Conservation (phyloP, 2,113 vertebrate genomes). For the Nibea coibor region DNA sequence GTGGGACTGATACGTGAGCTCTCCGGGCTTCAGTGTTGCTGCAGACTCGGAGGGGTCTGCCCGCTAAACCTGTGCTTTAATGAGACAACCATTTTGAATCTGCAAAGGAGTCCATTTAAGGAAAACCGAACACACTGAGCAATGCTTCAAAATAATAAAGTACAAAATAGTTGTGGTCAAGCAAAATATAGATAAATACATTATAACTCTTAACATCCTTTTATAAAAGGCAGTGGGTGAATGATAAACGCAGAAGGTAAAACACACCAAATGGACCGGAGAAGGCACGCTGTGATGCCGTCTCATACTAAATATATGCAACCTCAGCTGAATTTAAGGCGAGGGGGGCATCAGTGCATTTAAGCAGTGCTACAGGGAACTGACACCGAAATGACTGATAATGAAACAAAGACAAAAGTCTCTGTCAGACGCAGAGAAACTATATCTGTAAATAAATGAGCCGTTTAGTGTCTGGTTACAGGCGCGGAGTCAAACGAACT, state of each 20-base stretch:
- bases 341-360: slow-evolving; percentile 12
- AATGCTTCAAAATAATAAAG: neutral
- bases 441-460: neutral
- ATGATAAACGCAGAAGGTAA: neutral
- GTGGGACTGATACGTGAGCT: slow-evolving; percentile 64
- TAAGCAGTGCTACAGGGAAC: slow-evolving; percentile 11
- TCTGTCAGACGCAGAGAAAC: neutral
- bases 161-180: slow-evolving; percentile 3
- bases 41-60: slow-evolving; percentile 66
- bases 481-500: neutral
- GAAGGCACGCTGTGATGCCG: slow-evolving; percentile 29
- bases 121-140: neutral
- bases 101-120: slow-evolving; percentile 38
- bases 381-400: neutral
- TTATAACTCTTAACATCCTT: neutral
- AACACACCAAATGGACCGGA: slow-evolving; percentile 13
- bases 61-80: slow-evolving; percentile 65
- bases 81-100: slow-evolving; percentile 74
- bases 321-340: slow-evolving; percentile 18
- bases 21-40: slow-evolving; percentile 60
- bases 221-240: neutral
- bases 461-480: neutral
- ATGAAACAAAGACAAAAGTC: neutral
- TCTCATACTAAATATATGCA: slow-evolving; percentile 46
- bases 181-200: neutral